phyloP scores from a whole-genome alignment of 2,797 vertebrate species.

The Gallinago solitaria region DNA sequence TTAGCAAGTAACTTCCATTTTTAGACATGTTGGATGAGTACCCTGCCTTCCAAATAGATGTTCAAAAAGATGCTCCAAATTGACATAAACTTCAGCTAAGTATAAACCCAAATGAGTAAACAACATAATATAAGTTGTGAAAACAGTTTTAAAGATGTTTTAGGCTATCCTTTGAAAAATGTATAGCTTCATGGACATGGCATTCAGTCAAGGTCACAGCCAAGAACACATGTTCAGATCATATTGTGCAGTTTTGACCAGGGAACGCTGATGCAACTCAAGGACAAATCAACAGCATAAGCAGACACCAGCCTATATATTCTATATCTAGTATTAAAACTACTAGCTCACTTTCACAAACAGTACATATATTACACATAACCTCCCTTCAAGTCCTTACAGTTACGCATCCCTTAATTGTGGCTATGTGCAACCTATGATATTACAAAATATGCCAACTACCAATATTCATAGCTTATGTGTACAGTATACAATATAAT shows the following conservation, averaged over 20 bases:
- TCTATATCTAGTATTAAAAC: fast-evolving
- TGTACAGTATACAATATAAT: fast-evolving
- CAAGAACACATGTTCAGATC: not conserved
- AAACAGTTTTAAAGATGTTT: fast-evolving
- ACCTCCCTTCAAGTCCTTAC: fast-evolving
- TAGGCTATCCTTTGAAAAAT: fast-evolving
- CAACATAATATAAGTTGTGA: fast-evolving
- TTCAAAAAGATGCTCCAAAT: not conserved
- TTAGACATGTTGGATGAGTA: fast-evolving
- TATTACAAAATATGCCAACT: fast-evolving
- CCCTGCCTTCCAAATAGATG: fast-evolving
- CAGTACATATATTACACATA: fast-evolving
- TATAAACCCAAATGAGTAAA: not conserved
- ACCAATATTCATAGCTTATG: fast-evolving
- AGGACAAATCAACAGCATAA: fast-evolving
- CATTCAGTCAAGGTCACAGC: not conserved
- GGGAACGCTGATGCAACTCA: fast-evolving
- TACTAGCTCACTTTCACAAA: not conserved
- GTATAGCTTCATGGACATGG: fast-evolving
- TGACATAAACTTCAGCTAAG: not conserved
- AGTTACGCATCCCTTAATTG: fast-evolving
- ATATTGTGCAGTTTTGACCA: not conserved
- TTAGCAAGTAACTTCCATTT: fast-evolving
- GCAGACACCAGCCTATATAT: fast-evolving
- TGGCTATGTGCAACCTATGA: fast-evolving